Evolutionary conservation across 2,113 vertebrate species (phyloP), one percentile per base, ranked within the genome.

Genomic region (Etia nguti): DNA sequence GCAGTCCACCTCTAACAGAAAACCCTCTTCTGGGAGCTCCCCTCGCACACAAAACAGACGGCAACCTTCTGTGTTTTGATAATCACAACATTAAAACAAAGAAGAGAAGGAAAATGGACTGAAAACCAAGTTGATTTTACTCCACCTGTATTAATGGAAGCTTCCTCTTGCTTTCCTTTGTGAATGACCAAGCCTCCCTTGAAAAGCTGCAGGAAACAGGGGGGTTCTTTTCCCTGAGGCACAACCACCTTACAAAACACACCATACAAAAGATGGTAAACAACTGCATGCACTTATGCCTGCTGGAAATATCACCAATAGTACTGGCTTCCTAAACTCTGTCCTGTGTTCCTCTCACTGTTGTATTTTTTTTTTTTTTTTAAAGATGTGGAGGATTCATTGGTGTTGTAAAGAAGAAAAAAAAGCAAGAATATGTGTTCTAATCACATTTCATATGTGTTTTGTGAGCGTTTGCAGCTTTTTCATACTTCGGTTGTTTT

Each of bases 141-240:
- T 34, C 82, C 41, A 96, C 96, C 96, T 94, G 94, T 55, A 16
- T 56, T 75, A 46, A 81, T 43, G 13, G 87, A 60, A 3, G 57
- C 34, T 16, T 93, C 88, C 10, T 94, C 95, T 80, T 94, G 68
- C 29, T 89, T 88, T 38, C 94, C 95, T 83, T 56, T 94, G 89
- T 97, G 95, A 82, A 96, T 85, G 48, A 96, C 91, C 92, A 97
- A 90, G 12, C 94, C 95, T 82, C 97, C 97, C 79, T 95, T 93
- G 92, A 97, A 97, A 22, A 97, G 95, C 92, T 96, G 97, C 84
- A 97, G 94, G 91, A 97, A 97, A 83, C 95, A 96, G 2, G 96
- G 93, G 2, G 96, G 96, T 34, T 97, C 97, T 68, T 94, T 82
- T 15, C 96, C 97, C 93, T 97, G 95, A 81, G 80, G 83, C 8